These are phyloP conservation scores for Pogonocherus hispidulus DNA, from an alignment of 2,888 invertebrate genomes.

Conservation along the genomic window DNA sequence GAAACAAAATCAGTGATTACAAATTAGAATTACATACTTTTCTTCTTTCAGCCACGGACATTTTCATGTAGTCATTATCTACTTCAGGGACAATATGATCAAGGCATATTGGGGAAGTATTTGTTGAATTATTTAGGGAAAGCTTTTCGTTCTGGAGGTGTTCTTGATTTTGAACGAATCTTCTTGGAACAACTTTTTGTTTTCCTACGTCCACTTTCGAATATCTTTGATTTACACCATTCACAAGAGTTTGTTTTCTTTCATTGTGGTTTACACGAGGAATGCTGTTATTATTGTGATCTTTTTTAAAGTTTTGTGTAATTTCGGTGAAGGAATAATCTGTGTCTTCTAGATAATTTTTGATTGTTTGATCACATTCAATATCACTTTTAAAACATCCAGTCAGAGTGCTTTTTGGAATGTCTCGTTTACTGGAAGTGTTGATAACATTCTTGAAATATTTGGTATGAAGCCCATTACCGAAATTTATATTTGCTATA, in stretches of 20 bases:
- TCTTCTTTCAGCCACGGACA: constrained; percentile 50
- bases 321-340: not conserved
- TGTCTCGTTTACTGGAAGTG: constrained; percentile 19
- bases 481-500: not conserved
- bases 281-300: not conserved
- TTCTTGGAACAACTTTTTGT: constrained; percentile 14
- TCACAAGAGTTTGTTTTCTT: not conserved
- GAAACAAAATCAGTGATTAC: not conserved
- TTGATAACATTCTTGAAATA: constrained; percentile 42
- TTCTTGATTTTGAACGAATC: constrained; percentile 16
- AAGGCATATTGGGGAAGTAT: constrained; percentile 60
- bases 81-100: constrained; percentile 60
- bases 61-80: constrained; percentile 33
- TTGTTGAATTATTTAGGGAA: constrained; percentile 7
- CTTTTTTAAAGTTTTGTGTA: not conserved
- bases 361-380: constrained; percentile 6
- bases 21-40: constrained; percentile 43
- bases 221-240: not conserved
- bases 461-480: constrained; percentile 31
- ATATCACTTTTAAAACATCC: not conserved
- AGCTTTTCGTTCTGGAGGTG: not conserved
- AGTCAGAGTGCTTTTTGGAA: not conserved
- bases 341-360: not conserved
- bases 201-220: constrained; percentile 3
- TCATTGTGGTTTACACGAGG: not conserved